These are phyloP conservation scores for Netelia inedita DNA, from an alignment of 2,888 invertebrate species.

Conservation along the genomic window DNA sequence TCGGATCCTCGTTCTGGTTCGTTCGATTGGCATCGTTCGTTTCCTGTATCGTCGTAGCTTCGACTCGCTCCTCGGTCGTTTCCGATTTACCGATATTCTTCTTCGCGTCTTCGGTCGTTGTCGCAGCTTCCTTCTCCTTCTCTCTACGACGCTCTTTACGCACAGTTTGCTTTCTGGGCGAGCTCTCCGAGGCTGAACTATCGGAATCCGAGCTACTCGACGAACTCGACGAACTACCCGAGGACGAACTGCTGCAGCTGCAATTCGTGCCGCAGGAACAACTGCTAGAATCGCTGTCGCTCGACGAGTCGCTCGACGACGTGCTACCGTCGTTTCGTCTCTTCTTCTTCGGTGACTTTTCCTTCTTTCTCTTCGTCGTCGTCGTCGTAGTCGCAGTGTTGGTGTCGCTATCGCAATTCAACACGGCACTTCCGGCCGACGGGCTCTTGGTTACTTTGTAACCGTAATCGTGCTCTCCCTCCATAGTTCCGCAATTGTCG, in stretches of 20 bases:
- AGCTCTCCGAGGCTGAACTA: constrained; percentile 88
- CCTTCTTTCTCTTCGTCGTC: constrained; percentile 72
- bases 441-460: constrained; percentile 67
- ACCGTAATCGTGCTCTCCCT: constrained; percentile 67
- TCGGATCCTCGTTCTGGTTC: constrained; percentile 66
- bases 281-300: constrained; percentile 91
- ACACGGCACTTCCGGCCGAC: constrained; percentile 38
- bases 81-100: constrained; percentile 78
- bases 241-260: constrained; percentile 92
- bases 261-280: constrained; percentile 94
- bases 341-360: constrained; percentile 83
- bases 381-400: constrained; percentile 69
- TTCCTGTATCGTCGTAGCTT: constrained; percentile 86
- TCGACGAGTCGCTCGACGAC: constrained; percentile 92
- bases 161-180: constrained; percentile 83
- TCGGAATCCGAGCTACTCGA: constrained; percentile 88
- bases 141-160: constrained; percentile 80
- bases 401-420: constrained; percentile 72
- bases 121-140: constrained; percentile 83
- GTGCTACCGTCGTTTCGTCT: constrained; percentile 85
- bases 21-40: constrained; percentile 73
- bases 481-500: constrained; percentile 81
- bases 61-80: constrained; percentile 84
- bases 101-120: constrained; percentile 83
- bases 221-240: constrained; percentile 88